phyloP scores from a whole-genome alignment of 2,113 vertebrate genomes.

The Pao palembangensis region DNA sequence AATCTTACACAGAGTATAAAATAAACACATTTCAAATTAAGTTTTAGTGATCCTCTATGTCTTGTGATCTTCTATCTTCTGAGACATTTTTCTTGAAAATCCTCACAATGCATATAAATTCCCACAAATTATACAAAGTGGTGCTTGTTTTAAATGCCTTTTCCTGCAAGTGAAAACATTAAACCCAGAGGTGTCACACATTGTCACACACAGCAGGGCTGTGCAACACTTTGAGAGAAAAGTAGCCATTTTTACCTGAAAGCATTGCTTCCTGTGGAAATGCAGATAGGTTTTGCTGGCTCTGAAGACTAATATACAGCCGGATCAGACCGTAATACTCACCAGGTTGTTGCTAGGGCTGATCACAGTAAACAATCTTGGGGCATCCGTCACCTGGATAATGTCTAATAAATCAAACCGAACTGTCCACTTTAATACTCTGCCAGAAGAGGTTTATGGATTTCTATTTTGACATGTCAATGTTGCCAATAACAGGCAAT shows the following conservation, averaged over 20 bases:
- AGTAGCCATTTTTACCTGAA: background rate
- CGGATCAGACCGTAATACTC: conserved; percentile 69
- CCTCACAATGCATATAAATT: conserved; percentile 48
- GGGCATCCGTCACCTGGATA: conserved; percentile 63
- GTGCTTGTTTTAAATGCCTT: conserved; percentile 11
- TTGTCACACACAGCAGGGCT: conserved; percentile 10
- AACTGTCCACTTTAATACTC: conserved; percentile 67
- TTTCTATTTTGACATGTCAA: conserved; percentile 63
- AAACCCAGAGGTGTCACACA: conserved; percentile 12
- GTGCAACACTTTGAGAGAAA: conserved; percentile 9
- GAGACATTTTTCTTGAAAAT: conserved; percentile 26
- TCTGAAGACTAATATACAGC: conserved; percentile 71
- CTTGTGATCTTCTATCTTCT: conserved; percentile 30
- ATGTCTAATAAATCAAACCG: conserved; percentile 66
- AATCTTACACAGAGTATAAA: conserved; percentile 20
- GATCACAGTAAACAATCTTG: conserved; percentile 70
- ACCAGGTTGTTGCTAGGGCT: conserved; percentile 60
- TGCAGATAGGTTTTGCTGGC: conserved; percentile 51
- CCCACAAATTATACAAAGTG: conserved; percentile 35
- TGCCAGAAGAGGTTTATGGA: conserved; percentile 66
- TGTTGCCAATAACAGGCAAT: conserved; percentile 56
- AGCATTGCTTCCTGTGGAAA: conserved; percentile 1
- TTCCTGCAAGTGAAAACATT: conserved; percentile 29
- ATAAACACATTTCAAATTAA: conserved; percentile 25
- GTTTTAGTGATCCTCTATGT: conserved; percentile 26